Conservation (phyloP, 2,888 invertebrate genomes). For the Rhamphomyia laevipes region DNA sequence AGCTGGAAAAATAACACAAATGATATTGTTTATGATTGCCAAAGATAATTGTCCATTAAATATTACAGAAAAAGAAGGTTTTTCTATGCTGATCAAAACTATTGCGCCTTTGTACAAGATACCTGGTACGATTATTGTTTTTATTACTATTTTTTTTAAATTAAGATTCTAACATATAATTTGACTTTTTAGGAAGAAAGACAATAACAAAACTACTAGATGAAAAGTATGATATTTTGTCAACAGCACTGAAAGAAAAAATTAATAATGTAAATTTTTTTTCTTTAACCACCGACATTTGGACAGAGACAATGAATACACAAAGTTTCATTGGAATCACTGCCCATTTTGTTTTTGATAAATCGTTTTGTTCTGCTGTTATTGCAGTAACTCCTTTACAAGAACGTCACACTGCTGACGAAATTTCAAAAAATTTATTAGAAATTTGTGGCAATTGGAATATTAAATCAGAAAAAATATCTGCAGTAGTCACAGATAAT, state of each 20-base stretch:
- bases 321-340: conserved; percentile 13
- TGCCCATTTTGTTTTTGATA: conserved; percentile 10
- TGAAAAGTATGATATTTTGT: too few species aligned
- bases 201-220: too few species aligned
- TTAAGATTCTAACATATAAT: too few species aligned
- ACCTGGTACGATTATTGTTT: not conserved
- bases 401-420: conserved; percentile 15
- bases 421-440: conserved; percentile 11
- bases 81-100: conserved; percentile 9
- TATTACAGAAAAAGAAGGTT: conserved; percentile 12
- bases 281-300: conserved; percentile 14
- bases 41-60: conserved; percentile 11
- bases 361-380: conserved; percentile 9
- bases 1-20: conserved; percentile 6
- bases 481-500: conserved; percentile 15
- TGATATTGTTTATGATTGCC: conserved; percentile 11
- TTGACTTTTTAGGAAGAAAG: too few species aligned
- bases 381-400: conserved; percentile 14
- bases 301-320: conserved; percentile 15
- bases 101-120: conserved; percentile 10
- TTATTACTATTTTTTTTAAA: too few species aligned
- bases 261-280: not conserved
- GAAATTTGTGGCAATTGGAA: conserved; percentile 13
- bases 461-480: conserved; percentile 13
- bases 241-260: too few species aligned